Conservation (phyloP, 2,888 invertebrate genomes). For the Drosophila melanocephala region DNA sequence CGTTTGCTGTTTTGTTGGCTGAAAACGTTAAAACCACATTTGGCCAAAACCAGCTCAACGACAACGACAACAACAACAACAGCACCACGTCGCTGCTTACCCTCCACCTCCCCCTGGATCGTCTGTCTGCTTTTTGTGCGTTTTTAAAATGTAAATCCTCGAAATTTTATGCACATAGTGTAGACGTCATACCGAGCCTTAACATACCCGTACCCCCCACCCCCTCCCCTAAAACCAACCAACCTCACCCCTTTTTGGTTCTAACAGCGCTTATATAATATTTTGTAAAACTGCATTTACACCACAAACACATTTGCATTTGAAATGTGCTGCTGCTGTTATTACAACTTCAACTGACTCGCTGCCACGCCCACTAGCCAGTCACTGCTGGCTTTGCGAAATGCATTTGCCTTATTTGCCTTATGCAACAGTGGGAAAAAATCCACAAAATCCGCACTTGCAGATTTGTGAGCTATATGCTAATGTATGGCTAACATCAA, state of each 20-base stretch:
- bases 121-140: conserved; percentile 51
- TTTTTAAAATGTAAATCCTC: conserved; percentile 77
- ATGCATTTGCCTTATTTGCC: conserved; percentile 36
- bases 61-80: conserved; percentile 18
- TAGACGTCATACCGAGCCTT: conserved; percentile 38
- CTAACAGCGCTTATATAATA: conserved; percentile 68
- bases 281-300: conserved; percentile 81
- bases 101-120: not conserved
- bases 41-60: conserved; percentile 56
- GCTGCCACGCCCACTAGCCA: conserved; percentile 52
- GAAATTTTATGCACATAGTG: conserved; percentile 76
- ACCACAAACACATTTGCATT: conserved; percentile 81
- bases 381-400: conserved; percentile 16
- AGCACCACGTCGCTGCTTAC: not conserved
- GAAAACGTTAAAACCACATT: conserved; percentile 75
- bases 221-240: no score
- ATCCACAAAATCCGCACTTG: not conserved
- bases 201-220: not conserved
- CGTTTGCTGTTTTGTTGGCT: conserved; percentile 23
- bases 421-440: conserved; percentile 38
- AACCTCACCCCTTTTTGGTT: conserved; percentile 2
- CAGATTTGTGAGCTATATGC: not conserved
- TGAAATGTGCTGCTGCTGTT: conserved; percentile 61
- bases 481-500: not conserved
- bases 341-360: conserved; percentile 67